These are phyloP conservation scores for Gastracanthus pulcherrimus DNA, from an alignment of 2,888 invertebrate genomes.

Conservation along the genomic window DNA sequence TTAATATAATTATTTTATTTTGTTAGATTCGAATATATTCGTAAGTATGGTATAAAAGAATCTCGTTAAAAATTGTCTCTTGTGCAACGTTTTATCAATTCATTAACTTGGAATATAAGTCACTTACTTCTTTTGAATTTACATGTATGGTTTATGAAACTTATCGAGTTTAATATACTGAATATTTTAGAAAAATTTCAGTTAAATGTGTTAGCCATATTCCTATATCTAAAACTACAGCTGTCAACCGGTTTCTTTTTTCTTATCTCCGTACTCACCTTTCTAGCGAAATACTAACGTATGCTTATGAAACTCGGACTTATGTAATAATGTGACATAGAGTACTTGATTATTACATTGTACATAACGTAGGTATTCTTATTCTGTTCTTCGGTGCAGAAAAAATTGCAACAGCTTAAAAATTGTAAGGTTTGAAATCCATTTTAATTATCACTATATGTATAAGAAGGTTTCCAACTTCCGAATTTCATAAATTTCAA, in stretches of 20 bases:
- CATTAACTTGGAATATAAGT: too few species aligned
- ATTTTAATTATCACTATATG: too few species aligned
- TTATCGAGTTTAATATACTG: not conserved
- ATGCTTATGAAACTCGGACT: slow-evolving; percentile 21
- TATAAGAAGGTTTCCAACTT: too few species aligned
- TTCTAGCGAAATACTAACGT: slow-evolving; percentile 14
- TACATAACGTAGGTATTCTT: not conserved
- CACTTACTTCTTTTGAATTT: too few species aligned
- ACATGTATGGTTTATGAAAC: not conserved
- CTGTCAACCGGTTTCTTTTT: not conserved
- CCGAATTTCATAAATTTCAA: too few species aligned
- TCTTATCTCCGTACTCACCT: slow-evolving; percentile 15
- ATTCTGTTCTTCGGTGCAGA: slow-evolving; percentile 16
- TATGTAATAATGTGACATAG: slow-evolving; percentile 22
- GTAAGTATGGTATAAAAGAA: not conserved
- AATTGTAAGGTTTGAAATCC: not conserved
- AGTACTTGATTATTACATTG: slow-evolving; percentile 28
- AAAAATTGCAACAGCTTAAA: slow-evolving; percentile 19
- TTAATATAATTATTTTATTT: too few species aligned
- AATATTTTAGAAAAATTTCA: not conserved
- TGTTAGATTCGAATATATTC: not conserved
- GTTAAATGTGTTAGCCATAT: not conserved
- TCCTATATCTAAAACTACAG: not conserved
- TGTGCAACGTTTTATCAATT: too few species aligned
- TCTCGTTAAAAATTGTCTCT: too few species aligned